phyloP scores from a whole-genome alignment of 2,888 invertebrate genomes.

The Megamerina dolium region DNA sequence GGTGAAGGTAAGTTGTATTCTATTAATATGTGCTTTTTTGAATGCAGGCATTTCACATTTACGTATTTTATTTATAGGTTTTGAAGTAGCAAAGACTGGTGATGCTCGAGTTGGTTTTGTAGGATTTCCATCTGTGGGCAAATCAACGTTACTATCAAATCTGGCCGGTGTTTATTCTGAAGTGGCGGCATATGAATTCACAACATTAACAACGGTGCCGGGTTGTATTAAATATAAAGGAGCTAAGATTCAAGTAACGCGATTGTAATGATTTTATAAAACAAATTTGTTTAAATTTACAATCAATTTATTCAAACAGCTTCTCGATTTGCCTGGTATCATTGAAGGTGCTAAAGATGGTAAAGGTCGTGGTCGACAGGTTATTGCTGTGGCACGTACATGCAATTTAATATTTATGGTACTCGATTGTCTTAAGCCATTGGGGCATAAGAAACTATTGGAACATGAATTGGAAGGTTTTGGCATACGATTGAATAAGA shows the following conservation, averaged over 20 bases:
- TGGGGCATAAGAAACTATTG: slow-evolving; percentile 91
- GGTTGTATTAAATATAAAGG: slow-evolving; percentile 99
- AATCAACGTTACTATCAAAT: slow-evolving; percentile 93
- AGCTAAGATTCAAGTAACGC: slow-evolving; percentile 89
- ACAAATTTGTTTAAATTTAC: no score
- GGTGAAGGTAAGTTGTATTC: slow-evolving; percentile 63
- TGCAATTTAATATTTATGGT: slow-evolving; percentile 97
- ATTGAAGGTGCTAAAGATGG: slow-evolving; percentile 99
- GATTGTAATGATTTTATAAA: background rate
- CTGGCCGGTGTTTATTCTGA: slow-evolving; percentile 99
- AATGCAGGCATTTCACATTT: no score
- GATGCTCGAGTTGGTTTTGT: slow-evolving; percentile 90
- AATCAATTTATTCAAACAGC: slow-evolving; percentile 53
- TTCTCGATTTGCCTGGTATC: slow-evolving; percentile 98
- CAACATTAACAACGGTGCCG: slow-evolving; percentile 97
- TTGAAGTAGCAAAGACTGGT: slow-evolving; percentile 99
- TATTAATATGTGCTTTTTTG: background rate
- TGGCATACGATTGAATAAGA: slow-evolving; percentile 90
- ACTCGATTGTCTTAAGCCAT: slow-evolving; percentile 92
- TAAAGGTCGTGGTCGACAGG: slow-evolving; percentile 97
- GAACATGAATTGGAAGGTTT: slow-evolving; percentile 99
- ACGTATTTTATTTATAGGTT: no score
- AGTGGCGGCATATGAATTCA: slow-evolving; percentile 99
- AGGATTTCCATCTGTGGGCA: slow-evolving; percentile 98
- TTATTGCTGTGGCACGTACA: slow-evolving; percentile 97